A percentile compares a stretch with the other conserved stretches of the same genome.
Conservation (phyloP, 2,797 vertebrate species). For the Lepus oiostolus region DNA sequence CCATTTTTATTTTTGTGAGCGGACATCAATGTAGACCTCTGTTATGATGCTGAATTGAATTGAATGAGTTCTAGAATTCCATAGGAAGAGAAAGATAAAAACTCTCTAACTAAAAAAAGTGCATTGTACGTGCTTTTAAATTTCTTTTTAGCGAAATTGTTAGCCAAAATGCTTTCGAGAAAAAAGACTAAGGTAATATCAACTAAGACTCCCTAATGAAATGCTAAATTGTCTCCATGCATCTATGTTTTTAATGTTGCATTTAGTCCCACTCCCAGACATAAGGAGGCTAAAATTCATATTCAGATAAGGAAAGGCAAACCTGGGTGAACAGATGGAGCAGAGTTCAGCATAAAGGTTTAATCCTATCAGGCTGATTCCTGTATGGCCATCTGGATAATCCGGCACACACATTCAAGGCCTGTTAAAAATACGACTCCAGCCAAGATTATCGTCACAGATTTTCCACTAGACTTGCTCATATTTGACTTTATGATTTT, state of each 20-base stretch:
- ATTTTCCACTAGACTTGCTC: constrained; percentile 94
- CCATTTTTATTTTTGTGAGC: constrained; percentile 74
- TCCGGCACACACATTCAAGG: constrained; percentile 93
- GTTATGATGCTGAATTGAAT: constrained; percentile 80
- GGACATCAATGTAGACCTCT: constrained; percentile 78
- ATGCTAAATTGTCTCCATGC: constrained; percentile 69
- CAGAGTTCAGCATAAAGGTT: constrained; percentile 95
- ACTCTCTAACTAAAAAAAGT: constrained; percentile 1
- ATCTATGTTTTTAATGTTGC: constrained; percentile 65
- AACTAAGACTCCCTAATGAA: constrained; percentile 77
- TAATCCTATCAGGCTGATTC: constrained; percentile 99
- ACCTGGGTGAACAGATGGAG: constrained; percentile 94
- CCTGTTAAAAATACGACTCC: constrained; percentile 94
- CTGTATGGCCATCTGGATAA: constrained; percentile 99
- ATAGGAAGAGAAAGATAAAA: constrained; percentile 75
- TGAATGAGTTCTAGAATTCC: constrained; percentile 84
- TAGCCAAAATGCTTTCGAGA: constrained; percentile 77
- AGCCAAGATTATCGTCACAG: constrained; percentile 95
- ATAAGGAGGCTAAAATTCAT: constrained; percentile 85
- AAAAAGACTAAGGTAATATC: constrained; percentile 78
- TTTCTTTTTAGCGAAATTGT: constrained; percentile 80
- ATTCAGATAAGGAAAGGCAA: constrained; percentile 86
- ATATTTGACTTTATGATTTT: constrained; percentile 92
- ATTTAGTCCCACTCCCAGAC: constrained; percentile 76
- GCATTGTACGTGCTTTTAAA: constrained; percentile 73